These are phyloP conservation scores for Eleginops maclovinus DNA, from an alignment of 2,113 vertebrate species.

Conservation along the genomic window DNA sequence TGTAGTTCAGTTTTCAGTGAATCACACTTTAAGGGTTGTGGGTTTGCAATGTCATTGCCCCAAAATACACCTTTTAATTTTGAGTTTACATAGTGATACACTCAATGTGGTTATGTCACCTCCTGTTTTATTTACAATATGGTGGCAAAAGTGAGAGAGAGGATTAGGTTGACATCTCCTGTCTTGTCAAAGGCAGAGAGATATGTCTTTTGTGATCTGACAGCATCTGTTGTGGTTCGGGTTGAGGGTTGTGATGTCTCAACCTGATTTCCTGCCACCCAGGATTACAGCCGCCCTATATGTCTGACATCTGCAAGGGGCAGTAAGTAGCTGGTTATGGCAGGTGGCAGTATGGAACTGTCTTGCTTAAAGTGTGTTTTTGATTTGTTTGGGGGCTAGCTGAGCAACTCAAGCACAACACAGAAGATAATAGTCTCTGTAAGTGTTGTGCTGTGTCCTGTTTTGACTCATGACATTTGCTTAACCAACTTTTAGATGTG, in stretches of 20 bases:
- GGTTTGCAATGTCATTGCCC: background rate
- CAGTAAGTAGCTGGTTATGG: conserved; percentile 24
- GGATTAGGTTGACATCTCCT: conserved; percentile 65
- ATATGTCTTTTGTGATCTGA: conserved; percentile 51
- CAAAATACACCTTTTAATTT: conserved; percentile 4
- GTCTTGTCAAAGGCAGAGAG: conserved; percentile 45
- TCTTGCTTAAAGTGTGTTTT: conserved; percentile 5
- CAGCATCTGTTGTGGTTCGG: conserved; percentile 41
- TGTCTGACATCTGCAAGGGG: conserved; percentile 34
- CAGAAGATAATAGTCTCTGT: conserved; percentile 5
- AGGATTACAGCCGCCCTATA: conserved; percentile 17
- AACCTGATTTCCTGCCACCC: conserved; percentile 55
- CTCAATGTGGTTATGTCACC: conserved; percentile 70
- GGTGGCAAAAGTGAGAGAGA: conserved; percentile 58
- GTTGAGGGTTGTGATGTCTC: conserved; percentile 50
- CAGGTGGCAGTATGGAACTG: conserved; percentile 31
- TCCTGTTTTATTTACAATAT: conserved; percentile 76
- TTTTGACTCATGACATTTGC: conserved; percentile 46
- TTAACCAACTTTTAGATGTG: conserved; percentile 52
- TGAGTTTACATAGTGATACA: conserved; percentile 4
- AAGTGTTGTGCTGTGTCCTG: conserved; percentile 26
- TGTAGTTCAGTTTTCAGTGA: background rate
- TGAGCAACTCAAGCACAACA: conserved; percentile 1
- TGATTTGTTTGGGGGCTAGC: conserved; percentile 10
- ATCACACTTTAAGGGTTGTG: background rate